Base-by-base conservation (phyloP, 2,888 invertebrate genomes). In the Lycocerus yunnanus region DNA sequence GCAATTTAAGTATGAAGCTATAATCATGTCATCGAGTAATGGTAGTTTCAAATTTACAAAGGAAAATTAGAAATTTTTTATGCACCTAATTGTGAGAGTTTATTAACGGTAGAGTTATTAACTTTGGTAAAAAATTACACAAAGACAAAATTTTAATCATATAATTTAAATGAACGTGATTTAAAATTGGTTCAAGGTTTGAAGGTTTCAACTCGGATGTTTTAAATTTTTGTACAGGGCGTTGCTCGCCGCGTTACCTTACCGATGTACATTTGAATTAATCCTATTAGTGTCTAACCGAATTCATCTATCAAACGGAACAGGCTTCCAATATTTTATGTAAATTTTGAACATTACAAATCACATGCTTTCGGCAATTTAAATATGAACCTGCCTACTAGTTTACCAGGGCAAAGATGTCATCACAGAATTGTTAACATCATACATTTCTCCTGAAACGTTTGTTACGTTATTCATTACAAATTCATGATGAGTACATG, bases 391-490 rank as follows among this genome's bases (percentile, higher is more conserved):
- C 43, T 43, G 43, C 43, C 43, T 43, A 43, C n/a, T 43, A 43
- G 43, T 43, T 43, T 43, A 43, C n/a, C 43, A 43, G 43, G 43
- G 43, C 43, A 43, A 43, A 43, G 43, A 43, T 43, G 43, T 43
- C 43, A 43, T 43, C 43, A 43, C 43, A 43, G 43, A 43, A 43
- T 43, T 43, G 43, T 43, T 43, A 43, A 43, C 43, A 43, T 43
- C 43, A 43, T 43, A 43, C 43, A 43, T 43, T 43, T 43, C 43
- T 43, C 43, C 43, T 43, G 43, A 43, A 69, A 58, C 15, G 59
- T 69, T 59, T 66, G 27, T 27, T 70, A 70, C 65, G 65, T 20
- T 15, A 21, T 27, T 60, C 27, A 70, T 63, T 70, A 70, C 16
- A 43, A 27, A 70, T 70, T 70, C 63, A 65, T 20, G 63, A 63